phyloP scores from a whole-genome alignment of 2,797 vertebrate genomes.

The Aplochiton taeniatus region DNA sequence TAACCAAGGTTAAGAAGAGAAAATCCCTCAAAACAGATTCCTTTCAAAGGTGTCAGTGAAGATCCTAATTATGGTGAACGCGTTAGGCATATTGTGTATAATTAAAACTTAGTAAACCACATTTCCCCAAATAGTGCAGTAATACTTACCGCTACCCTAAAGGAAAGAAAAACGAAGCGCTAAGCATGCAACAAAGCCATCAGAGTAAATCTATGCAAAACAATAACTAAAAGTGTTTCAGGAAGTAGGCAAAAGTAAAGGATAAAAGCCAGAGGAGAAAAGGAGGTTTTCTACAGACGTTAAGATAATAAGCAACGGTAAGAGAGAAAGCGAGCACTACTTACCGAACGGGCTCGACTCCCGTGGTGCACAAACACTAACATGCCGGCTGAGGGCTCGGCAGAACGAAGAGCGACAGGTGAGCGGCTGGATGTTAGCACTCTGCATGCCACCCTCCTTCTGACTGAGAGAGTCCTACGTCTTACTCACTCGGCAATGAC shows the following conservation, averaged over 20 bases:
- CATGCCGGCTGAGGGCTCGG: slow-evolving; percentile 80
- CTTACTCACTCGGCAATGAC: slow-evolving; percentile 3
- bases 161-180: slow-evolving; percentile 41
- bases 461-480: slow-evolving; percentile 46
- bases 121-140: slow-evolving; percentile 12
- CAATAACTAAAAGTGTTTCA: neutral
- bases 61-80: neutral
- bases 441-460: slow-evolving; percentile 86
- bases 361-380: slow-evolving; percentile 84
- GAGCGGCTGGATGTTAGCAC: slow-evolving; percentile 96
- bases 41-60: too few species aligned
- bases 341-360: slow-evolving; percentile 83
- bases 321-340: slow-evolving; percentile 84
- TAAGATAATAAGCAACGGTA: slow-evolving; percentile 58
- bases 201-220: slow-evolving; percentile 24
- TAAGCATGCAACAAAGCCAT: slow-evolving; percentile 70
- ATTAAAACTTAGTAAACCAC: neutral
- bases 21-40: too few species aligned
- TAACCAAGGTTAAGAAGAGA: too few species aligned
- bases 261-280: slow-evolving; percentile 34
- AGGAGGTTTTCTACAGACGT: slow-evolving; percentile 28
- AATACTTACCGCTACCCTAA: slow-evolving; percentile 43
- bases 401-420: slow-evolving; percentile 88
- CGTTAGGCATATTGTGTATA: neutral
- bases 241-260: slow-evolving; percentile 1